phyloP scores from a whole-genome alignment of 2,113 vertebrate genomes.

The Callithrix jacchus region DNA sequence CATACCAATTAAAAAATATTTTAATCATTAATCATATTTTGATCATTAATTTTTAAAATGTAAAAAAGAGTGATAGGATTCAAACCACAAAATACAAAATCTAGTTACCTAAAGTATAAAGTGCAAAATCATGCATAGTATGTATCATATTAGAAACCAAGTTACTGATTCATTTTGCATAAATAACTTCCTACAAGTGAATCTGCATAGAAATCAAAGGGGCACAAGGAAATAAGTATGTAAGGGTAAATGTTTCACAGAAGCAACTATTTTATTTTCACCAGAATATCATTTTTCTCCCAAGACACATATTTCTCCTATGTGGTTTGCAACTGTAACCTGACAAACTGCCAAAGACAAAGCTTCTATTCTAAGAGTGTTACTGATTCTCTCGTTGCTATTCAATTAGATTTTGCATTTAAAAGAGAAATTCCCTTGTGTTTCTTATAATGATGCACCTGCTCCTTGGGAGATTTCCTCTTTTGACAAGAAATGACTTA shows the following conservation, averaged over 20 bases:
- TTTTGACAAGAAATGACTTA: conserved; percentile 59
- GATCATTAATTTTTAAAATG: too few species aligned
- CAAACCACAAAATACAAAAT: conserved; percentile 20
- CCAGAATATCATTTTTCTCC: conserved; percentile 45
- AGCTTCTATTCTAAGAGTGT: conserved; percentile 59
- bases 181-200: background rate
- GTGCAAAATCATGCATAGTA: background rate
- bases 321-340: conserved; percentile 62
- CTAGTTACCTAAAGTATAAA: background rate
- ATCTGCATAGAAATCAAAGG: background rate
- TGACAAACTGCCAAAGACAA: conserved; percentile 69
- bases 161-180: conserved; percentile 34
- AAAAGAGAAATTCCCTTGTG: conserved; percentile 73
- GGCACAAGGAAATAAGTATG: background rate
- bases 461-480: conserved; percentile 72
- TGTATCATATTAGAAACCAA: background rate
- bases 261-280: conserved; percentile 46
- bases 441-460: conserved; percentile 77
- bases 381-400: conserved; percentile 43
- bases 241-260: background rate
- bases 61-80: conserved; percentile 4
- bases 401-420: conserved; percentile 76
- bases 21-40: background rate
- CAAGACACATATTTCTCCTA: conserved; percentile 57
- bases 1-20: background rate